Percentiles rank a stretch among this genome's conserved stretches.
Conservation (phyloP, 1,140 invertebrate genomes). For the Zelostemma sp. region DNA sequence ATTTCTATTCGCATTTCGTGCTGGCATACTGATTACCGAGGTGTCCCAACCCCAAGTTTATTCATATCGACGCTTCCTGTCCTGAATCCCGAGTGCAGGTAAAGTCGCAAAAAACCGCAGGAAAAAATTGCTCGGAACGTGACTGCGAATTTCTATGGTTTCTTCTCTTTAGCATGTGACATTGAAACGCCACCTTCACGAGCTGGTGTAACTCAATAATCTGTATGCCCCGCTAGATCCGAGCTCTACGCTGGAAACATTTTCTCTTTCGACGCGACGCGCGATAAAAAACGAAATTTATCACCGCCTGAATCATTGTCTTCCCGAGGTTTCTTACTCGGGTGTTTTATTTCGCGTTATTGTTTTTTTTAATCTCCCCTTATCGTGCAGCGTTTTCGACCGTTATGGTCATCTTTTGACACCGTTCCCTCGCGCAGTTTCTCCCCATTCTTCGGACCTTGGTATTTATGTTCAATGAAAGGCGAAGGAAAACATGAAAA, state of each 20-base stretch:
- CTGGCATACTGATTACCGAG: too few species aligned
- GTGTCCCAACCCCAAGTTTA: slow-evolving; percentile 12
- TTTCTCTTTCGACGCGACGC: not conserved
- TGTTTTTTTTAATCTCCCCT: too few species aligned
- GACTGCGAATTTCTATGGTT: slow-evolving; percentile 43
- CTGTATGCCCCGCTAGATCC: slow-evolving; percentile 15
- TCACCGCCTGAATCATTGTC: too few species aligned
- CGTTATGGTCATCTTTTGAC: too few species aligned
- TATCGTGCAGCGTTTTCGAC: too few species aligned
- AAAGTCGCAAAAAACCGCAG: not conserved
- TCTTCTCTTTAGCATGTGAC: slow-evolving; percentile 46
- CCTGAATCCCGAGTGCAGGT: not conserved
- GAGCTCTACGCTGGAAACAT: not conserved
- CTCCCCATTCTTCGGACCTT: too few species aligned
- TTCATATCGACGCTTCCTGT: slow-evolving; percentile 12
- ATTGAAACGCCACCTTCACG: slow-evolving; percentile 36
- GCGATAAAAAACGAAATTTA: not conserved
- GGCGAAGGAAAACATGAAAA: too few species aligned
- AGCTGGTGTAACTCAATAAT: slow-evolving; percentile 28
- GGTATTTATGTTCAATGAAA: too few species aligned
- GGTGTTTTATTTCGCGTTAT: too few species aligned
- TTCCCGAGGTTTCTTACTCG: too few species aligned
- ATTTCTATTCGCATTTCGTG: too few species aligned
- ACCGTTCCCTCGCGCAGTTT: too few species aligned
- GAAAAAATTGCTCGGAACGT: slow-evolving; percentile 37